A percentile compares a stretch with the other conserved stretches of the same genome.
phyloP scores from a whole-genome alignment of 2,797 vertebrate genomes.

The Glossophaga mutica region DNA sequence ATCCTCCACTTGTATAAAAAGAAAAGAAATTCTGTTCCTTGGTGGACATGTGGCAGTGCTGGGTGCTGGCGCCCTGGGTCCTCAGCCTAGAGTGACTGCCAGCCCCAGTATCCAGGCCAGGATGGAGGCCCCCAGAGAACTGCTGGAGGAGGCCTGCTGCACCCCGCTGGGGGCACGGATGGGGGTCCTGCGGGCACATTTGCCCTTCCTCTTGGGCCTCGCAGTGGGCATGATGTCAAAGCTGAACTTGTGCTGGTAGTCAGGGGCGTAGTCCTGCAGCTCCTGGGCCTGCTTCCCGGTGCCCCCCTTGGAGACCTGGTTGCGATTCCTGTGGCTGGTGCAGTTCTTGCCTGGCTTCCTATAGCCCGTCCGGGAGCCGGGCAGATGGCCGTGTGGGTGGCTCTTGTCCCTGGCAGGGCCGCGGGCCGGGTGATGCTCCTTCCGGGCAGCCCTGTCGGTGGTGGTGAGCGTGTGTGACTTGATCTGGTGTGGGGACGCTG shows the following conservation, averaged over 20 bases:
- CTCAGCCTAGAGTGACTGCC: conserved; percentile 91
- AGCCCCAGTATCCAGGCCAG: conserved; percentile 87
- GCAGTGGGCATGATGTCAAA: conserved; percentile 85
- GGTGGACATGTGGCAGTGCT: conserved; percentile 84
- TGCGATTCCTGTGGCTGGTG: conserved; percentile 90
- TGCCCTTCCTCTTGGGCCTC: conserved; percentile 93
- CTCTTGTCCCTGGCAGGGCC: conserved; percentile 81
- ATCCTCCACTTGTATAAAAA: conserved; percentile 77
- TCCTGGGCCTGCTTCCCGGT: conserved; percentile 89
- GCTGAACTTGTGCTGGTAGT: conserved; percentile 93
- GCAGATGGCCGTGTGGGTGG: conserved; percentile 81
- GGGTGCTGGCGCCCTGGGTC: conserved; percentile 76
- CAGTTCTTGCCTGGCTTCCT: conserved; percentile 93
- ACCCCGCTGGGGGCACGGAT: conserved; percentile 95
- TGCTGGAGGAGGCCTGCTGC: conserved; percentile 90
- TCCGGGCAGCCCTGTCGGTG: conserved; percentile 86
- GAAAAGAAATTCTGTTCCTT: conserved; percentile 83
- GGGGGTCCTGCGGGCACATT: conserved; percentile 93
- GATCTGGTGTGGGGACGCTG: conserved; percentile 94
- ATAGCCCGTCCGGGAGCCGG: conserved; percentile 82
- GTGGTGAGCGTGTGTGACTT: conserved; percentile 91
- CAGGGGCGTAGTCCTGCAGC: conserved; percentile 91
- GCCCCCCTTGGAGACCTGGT: conserved; percentile 78
- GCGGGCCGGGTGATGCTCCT: conserved; percentile 85
- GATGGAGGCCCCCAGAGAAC: conserved; percentile 74